Percentiles rank a stretch among this genome's conserved stretches.
Conservation (phyloP, 2,113 vertebrate species). For the Aegotheles bennettii region DNA sequence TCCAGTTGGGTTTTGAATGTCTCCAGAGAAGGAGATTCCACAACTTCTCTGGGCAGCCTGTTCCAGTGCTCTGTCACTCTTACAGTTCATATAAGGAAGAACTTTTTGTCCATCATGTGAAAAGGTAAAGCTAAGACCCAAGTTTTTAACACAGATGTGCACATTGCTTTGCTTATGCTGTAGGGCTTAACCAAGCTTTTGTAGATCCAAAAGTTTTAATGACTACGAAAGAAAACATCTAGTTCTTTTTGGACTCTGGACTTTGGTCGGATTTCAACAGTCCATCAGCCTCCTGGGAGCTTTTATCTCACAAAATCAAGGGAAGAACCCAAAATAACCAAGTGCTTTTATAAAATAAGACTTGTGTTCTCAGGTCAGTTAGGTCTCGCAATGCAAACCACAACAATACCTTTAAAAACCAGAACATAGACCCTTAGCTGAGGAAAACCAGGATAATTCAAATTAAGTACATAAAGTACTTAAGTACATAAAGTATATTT, state of each 20-base stretch:
- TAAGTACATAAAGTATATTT: no score
- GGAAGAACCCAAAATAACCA: background rate
- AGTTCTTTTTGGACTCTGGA: background rate
- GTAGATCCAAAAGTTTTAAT: background rate
- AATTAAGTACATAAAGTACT: background rate
- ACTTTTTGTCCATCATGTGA: fast-evolving
- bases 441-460: background rate
- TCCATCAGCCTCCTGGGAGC: background rate
- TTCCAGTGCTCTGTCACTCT: no score
- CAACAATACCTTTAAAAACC: background rate
- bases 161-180: background rate
- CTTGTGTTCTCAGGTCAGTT: background rate
- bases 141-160: background rate
- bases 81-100: no score
- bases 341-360: background rate
- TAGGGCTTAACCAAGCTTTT: background rate
- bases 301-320: background rate
- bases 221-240: fast-evolving
- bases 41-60: no score
- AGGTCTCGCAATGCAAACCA: background rate
- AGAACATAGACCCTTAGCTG: background rate
- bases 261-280: background rate
- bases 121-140: background rate
- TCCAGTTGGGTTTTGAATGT: no score
- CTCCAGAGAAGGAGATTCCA: no score